Percentiles rank a stretch among this genome's conserved stretches.
Conservation (phyloP, 2,888 invertebrate genomes). For the Holacanthella duospinosa region DNA sequence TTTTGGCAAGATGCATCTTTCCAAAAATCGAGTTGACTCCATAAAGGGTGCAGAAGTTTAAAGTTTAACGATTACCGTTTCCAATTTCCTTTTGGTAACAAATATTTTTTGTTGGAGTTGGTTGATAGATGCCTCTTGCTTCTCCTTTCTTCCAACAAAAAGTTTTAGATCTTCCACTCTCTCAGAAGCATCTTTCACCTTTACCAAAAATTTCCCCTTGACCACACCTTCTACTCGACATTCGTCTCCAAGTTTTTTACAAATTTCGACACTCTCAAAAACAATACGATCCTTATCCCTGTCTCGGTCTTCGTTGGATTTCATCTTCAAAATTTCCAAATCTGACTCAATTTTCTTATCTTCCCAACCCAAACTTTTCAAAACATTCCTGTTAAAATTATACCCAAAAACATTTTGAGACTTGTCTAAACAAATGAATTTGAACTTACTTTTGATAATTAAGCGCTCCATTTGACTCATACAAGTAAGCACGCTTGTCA, state of each 20-base stretch:
- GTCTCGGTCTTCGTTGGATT: constrained; percentile 21
- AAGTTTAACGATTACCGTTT: constrained; percentile 25
- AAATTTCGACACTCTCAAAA: too few relatives aligned
- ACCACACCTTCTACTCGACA: too few relatives aligned
- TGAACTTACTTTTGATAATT: constrained; percentile 34
- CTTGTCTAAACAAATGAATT: too few relatives aligned
- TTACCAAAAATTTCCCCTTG: constrained; percentile 28
- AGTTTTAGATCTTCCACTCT: constrained; percentile 41
- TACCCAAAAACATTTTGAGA: too few relatives aligned
- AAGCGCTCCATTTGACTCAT: constrained; percentile 32
- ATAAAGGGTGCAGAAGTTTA: too few relatives aligned
- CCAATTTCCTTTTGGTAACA: constrained; percentile 29
- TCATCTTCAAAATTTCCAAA: constrained; percentile 23
- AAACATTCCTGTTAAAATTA: too few relatives aligned
- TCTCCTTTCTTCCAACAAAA: constrained; percentile 44
- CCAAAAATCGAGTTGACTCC: too few relatives aligned
- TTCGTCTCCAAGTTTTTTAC: too few relatives aligned
- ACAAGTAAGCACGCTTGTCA: constrained; percentile 35
- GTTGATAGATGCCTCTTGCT: constrained; percentile 44
- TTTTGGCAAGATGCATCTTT: too few relatives aligned
- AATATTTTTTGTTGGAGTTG: constrained; percentile 28
- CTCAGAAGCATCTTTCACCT: constrained; percentile 40
- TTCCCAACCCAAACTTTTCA: not conserved
- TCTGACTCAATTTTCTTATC: constrained; percentile 24
- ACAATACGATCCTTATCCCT: too few relatives aligned